Conservation (phyloP, 1,140 invertebrate genomes). For the Bombus difficillimus region DNA sequence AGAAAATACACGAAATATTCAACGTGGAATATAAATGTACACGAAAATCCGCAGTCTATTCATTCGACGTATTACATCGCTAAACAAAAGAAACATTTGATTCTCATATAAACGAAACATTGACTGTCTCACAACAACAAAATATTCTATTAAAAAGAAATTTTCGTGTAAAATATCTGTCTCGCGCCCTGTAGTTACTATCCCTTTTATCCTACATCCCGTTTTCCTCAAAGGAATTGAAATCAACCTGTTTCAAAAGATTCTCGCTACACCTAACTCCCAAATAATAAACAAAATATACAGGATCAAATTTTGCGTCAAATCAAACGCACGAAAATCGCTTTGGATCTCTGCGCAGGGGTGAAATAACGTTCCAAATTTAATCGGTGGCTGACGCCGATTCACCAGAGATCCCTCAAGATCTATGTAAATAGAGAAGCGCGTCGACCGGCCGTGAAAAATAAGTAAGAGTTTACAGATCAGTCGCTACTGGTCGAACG, state of each 20-base stretch:
- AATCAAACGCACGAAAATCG: neutral
- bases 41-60: too few relatives aligned
- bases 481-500: slow-evolving; percentile 69
- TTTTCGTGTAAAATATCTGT: too few relatives aligned
- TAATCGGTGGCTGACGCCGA: slow-evolving; percentile 59
- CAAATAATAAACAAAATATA: neutral
- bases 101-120: too few relatives aligned
- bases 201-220: too few relatives aligned
- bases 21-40: too few relatives aligned
- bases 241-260: neutral
- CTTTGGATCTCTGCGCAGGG: neutral
- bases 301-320: neutral
- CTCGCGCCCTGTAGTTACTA: too few relatives aligned
- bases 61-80: too few relatives aligned
- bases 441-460: slow-evolving; percentile 47
- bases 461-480: slow-evolving; percentile 63
- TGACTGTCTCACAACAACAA: too few relatives aligned
- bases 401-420: slow-evolving; percentile 51
- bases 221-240: too few relatives aligned
- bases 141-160: too few relatives aligned
- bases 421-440: slow-evolving; percentile 74
- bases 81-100: too few relatives aligned
- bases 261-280: neutral
- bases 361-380: slow-evolving; percentile 71
- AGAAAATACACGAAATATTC: too few relatives aligned